A percentile compares a stretch with the other conserved stretches of the same genome.
Conservation (phyloP, 2,113 vertebrate genomes). For the Turdus rufiventris region DNA sequence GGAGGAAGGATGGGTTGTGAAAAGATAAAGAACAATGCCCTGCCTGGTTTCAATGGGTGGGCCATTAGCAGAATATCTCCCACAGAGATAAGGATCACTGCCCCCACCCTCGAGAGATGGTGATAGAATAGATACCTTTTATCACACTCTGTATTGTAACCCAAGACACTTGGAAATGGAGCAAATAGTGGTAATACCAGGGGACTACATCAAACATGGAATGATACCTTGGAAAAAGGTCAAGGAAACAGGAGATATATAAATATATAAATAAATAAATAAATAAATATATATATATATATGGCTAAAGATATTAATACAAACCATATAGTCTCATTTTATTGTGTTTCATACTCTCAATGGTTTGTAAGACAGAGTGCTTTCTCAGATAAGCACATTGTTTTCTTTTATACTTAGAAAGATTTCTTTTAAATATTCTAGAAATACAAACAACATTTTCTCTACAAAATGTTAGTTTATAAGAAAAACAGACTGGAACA, state of each 20-base stretch:
- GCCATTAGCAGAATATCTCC: no score
- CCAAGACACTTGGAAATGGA: no score
- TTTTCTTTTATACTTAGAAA: neutral
- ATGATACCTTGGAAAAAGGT: neutral
- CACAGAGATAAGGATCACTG: no score
- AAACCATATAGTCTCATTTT: neutral
- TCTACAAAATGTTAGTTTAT: neutral
- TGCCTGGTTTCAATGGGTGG: no score
- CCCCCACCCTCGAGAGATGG: no score
- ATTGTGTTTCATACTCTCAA: neutral
- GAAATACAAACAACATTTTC: neutral
- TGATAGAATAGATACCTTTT: no score
- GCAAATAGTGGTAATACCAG: neutral
- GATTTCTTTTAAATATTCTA: neutral
- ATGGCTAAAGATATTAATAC: neutral
- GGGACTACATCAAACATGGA: neutral
- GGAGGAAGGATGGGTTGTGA: no score
- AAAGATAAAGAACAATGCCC: no score
- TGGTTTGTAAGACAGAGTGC: neutral
- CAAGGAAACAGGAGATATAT: neutral
- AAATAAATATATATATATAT: neutral
- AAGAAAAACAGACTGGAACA: neutral
- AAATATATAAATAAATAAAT: no score
- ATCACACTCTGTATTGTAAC: no score
- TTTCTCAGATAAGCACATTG: neutral